Percentiles rank a stretch among this genome's conserved stretches.
phyloP scores from a whole-genome alignment of 1,140 invertebrate genomes.

The Sitophilus oryzae region DNA sequence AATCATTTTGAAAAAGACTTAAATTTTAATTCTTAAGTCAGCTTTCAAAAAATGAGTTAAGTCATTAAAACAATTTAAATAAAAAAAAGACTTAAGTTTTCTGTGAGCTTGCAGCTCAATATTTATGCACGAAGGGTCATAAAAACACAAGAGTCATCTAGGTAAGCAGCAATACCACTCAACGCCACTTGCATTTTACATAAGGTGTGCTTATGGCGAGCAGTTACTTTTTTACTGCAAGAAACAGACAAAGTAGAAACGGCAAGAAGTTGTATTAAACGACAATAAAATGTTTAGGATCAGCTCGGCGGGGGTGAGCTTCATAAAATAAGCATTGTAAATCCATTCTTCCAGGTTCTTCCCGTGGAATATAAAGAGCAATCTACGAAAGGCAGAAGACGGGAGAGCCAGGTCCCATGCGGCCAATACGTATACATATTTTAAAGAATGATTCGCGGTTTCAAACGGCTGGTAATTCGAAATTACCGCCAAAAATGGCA shows the following conservation, averaged over 20 bases:
- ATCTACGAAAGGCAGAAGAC: neutral
- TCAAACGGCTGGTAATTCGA: slow-evolving; percentile 31
- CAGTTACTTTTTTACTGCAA: neutral
- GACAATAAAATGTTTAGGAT: slow-evolving; percentile 6
- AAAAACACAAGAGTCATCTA: neutral
- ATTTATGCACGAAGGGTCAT: neutral
- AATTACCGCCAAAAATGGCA: slow-evolving; percentile 28
- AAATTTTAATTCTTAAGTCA: too few species aligned
- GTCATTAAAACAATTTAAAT: too few species aligned
- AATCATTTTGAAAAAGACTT: too few species aligned
- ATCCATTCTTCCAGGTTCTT: neutral
- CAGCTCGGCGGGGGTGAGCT: neutral
- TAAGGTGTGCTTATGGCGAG: neutral
- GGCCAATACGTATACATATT: slow-evolving; percentile 30
- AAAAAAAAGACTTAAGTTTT: too few species aligned
- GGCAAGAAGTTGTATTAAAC: neutral
- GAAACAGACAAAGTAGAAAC: neutral
- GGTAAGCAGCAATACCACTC: neutral
- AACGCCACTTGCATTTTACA: neutral
- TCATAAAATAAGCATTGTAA: slow-evolving; percentile 4
- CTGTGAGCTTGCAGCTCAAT: too few species aligned
- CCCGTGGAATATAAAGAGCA: neutral
- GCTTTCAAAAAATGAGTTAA: too few species aligned
- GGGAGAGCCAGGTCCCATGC: slow-evolving; percentile 12
- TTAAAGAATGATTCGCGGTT: slow-evolving; percentile 21